Conservation (phyloP, 2,113 vertebrate genomes). For the Tyto alba region DNA sequence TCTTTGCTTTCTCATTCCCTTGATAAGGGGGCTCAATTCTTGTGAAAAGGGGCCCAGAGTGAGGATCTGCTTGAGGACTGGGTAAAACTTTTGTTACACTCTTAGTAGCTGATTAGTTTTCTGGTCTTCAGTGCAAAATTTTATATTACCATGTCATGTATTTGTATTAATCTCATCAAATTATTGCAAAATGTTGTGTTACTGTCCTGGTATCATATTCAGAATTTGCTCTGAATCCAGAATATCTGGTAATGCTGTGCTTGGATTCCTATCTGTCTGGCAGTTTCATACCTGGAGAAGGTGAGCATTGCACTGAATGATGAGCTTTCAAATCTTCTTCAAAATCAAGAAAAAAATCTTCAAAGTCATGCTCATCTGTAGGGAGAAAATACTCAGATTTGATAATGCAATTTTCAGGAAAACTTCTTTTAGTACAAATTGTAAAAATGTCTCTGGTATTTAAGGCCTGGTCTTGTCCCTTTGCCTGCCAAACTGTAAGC, state of each 20-base stretch:
- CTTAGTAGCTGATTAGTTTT: background rate
- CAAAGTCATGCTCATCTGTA: conserved; percentile 85
- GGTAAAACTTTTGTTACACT: background rate
- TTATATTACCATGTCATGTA: background rate
- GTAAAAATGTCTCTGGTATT: background rate
- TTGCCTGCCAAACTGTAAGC: background rate
- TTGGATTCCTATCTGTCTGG: background rate
- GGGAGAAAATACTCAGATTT: background rate
- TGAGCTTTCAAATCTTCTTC: conserved; percentile 86
- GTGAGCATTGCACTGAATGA: conserved; percentile 85
- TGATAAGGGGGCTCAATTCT: background rate
- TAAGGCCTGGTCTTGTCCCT: background rate
- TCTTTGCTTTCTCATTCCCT: background rate
- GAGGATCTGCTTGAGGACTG: background rate
- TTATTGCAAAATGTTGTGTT: background rate
- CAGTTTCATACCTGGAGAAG: conserved; percentile 81
- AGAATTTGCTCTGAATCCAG: background rate
- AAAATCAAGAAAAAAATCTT: conserved; percentile 85
- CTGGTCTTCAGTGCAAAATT: background rate
- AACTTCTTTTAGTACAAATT: background rate
- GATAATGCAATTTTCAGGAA: background rate
- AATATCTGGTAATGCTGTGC: background rate
- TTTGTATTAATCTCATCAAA: background rate
- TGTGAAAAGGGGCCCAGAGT: background rate
- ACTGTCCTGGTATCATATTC: background rate